Percentiles rank a stretch among this genome's conserved stretches.
phyloP scores from a whole-genome alignment of 2,888 invertebrate genomes.

The Punctoribates punctum region DNA sequence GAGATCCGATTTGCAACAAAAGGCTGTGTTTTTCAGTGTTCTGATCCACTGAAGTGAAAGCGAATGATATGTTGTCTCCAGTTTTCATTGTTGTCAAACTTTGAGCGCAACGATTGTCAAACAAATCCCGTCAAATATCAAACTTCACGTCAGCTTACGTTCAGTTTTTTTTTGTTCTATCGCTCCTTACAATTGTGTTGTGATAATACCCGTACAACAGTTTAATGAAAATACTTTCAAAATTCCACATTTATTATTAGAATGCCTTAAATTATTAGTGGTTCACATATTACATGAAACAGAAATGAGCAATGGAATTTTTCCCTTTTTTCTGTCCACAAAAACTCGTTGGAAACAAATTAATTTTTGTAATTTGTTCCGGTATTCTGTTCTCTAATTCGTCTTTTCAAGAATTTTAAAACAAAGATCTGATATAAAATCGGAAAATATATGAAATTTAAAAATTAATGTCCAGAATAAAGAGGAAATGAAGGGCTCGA shows the following conservation, averaged over 20 bases:
- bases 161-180: constrained; percentile 1
- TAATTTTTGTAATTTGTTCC: too few relatives aligned
- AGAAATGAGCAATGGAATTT: not conserved
- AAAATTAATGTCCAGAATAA: too few relatives aligned
- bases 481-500: too few relatives aligned
- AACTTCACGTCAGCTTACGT: constrained; percentile 26
- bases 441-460: too few relatives aligned
- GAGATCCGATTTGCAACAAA: constrained; percentile 23
- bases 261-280: constrained; percentile 21
- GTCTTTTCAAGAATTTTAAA: too few relatives aligned
- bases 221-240: constrained; percentile 23
- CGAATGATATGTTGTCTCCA: constrained; percentile 21
- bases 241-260: constrained; percentile 21
- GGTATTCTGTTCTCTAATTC: too few relatives aligned
- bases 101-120: constrained; percentile 22
- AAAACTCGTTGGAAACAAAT: too few relatives aligned
- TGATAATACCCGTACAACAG: not conserved
- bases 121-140: constrained; percentile 28
- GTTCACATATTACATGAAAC: not conserved
- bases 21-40: not conserved
- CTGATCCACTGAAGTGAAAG: constrained; percentile 1
- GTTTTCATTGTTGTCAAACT: constrained; percentile 28
- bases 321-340: too few relatives aligned
- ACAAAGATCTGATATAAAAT: too few relatives aligned
- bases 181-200: not conserved